Base-by-base conservation (phyloP, 2,797 vertebrate genomes). In the Manis crassicaudata region DNA sequence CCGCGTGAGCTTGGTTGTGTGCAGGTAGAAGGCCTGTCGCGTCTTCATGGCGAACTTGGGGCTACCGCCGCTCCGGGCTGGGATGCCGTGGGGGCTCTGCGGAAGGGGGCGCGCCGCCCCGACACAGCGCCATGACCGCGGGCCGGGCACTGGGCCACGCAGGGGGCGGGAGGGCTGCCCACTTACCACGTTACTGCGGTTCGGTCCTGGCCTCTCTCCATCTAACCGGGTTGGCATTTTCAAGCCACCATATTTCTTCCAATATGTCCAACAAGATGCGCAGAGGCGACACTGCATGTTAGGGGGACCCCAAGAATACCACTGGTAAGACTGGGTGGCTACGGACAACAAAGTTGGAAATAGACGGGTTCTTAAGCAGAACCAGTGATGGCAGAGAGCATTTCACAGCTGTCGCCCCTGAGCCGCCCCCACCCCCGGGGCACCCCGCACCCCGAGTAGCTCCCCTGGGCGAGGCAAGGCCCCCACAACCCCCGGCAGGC, bases 281-380 rank as follows among this genome's bases (percentile, higher is more conserved):
- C 99, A 99, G 91, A 99, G 99, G 83, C 99, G 99, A 98, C 99
- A 99, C 98, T 99, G 99, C 99, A 99, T 99, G 99, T 99, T 99
- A 97, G 99, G 99, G 95, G 99, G 99, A 96, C 99, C 99, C 99
- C 99, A 99, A 92, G 99, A 99, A 99, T 99, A 99, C 99, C 99
- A 99, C 99, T 99, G 99, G 98, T 99, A 99, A 96, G 99, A 99
- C 98, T 99, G 99, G 98, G 99, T 99, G 98, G 99, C 99, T 99
- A 97, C 98, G 98, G 95, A 98, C 97, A 98, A 98, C 98, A 99
- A 98, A 98, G 98, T 98, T 98, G 98, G 97, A 98, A 97, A 98
- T 98, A 98, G 98, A 98, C 98, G 98, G 96, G 97, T 98, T 97
- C 98, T 98, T 98, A 98, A 97, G 97, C 98, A 97, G 98, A 97